Evolutionary conservation across 2,113 vertebrate species (phyloP).

Genomic region (Lamprologus ornatipinnis): DNA sequence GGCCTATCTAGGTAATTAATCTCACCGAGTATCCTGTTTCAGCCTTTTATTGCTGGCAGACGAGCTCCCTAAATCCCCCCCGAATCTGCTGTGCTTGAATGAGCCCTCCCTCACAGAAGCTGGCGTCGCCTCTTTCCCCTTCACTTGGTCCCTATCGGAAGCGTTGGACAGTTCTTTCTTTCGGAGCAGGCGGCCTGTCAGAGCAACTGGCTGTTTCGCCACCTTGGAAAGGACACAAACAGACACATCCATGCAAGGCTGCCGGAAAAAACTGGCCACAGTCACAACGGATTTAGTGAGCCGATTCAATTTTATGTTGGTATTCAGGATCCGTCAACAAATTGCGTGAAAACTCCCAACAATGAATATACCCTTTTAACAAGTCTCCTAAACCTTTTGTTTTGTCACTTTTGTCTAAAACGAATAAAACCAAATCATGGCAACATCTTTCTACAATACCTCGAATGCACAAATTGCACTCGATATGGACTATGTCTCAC

Average conservation of each 20-base stretch:
- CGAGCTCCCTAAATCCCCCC: conserved; percentile 89
- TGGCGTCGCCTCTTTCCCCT: conserved; percentile 41
- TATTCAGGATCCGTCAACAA: not conserved
- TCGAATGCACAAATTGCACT: not conserved
- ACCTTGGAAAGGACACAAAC: conserved; percentile 15
- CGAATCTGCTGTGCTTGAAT: conserved; percentile 86
- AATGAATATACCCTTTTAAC: not conserved
- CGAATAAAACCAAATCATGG: not conserved
- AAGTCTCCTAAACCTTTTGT: not conserved
- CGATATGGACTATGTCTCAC: not conserved
- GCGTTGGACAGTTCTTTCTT: conserved; percentile 39
- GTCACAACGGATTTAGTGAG: not conserved
- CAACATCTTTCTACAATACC: not conserved
- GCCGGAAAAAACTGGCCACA: not conserved
- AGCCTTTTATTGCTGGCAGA: conserved; percentile 91
- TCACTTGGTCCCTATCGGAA: conserved; percentile 21
- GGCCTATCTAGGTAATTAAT: conserved; percentile 99
- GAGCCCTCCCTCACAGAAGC: conserved; percentile 63
- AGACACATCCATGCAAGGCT: not conserved
- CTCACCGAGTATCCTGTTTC: conserved; percentile 98
- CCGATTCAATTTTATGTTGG: not conserved
- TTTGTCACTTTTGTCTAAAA: not conserved
- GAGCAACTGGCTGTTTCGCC: conserved; percentile 22
- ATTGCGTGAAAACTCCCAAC: not conserved
- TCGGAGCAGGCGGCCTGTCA: conserved; percentile 41